These are phyloP conservation scores for Melieria crassipennis DNA, from an alignment of 2,888 invertebrate genomes.

Conservation along the genomic window DNA sequence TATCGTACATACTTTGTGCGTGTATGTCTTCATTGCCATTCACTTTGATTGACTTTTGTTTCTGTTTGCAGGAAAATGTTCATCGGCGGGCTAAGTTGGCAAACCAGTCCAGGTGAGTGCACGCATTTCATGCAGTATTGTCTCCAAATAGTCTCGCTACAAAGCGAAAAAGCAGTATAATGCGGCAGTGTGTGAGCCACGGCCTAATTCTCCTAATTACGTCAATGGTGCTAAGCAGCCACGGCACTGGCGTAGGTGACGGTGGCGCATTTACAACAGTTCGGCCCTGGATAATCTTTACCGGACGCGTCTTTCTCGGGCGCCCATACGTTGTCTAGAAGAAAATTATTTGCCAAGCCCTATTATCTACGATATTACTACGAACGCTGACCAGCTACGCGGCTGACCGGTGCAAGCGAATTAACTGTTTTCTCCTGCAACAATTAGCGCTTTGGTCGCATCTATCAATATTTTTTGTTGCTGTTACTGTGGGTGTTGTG, in stretches of 20 bases:
- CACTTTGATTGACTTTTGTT: constrained; percentile 19
- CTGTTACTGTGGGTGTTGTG: not conserved
- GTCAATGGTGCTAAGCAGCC: constrained; percentile 29
- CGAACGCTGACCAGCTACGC: too few relatives aligned
- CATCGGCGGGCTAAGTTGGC: constrained; percentile 99
- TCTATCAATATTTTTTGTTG: not conserved
- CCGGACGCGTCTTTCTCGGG: too few relatives aligned
- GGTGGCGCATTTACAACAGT: not conserved
- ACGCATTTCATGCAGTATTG: not conserved
- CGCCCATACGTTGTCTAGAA: too few relatives aligned
- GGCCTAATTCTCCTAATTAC: constrained; percentile 33
- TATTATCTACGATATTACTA: too few relatives aligned
- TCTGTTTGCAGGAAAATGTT: constrained; percentile 96
- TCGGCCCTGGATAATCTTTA: not conserved
- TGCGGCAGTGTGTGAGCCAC: not conserved
- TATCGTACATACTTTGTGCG: constrained; percentile 9
- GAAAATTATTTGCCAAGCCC: too few relatives aligned
- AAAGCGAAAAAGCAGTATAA: constrained; percentile 7
- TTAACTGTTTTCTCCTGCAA: constrained; percentile 25
- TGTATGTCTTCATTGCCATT: constrained; percentile 1
- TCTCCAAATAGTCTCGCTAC: constrained; percentile 3
- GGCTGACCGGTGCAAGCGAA: not conserved
- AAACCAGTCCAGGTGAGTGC: constrained; percentile 96
- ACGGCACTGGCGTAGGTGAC: not conserved
- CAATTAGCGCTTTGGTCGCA: constrained; percentile 14